phyloP scores from a whole-genome alignment of 2,797 vertebrate genomes.

The Potorous gilbertii region DNA sequence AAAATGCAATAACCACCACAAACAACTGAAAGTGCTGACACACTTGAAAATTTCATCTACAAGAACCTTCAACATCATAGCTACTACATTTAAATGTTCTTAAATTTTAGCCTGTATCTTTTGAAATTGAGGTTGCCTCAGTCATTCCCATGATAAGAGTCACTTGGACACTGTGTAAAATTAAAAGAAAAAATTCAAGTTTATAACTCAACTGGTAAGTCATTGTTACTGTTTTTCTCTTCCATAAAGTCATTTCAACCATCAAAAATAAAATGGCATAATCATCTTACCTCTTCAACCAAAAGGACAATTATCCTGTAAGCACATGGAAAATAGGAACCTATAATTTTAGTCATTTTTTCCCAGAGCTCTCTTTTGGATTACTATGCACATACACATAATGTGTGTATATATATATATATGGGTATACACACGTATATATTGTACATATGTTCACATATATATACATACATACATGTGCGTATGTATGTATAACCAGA shows the following conservation, averaged over 20 bases:
- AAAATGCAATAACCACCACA: constrained; percentile 68
- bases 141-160: constrained; percentile 89
- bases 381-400: too few relatives aligned
- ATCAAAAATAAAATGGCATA: background rate
- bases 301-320: background rate
- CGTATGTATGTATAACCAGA: background rate
- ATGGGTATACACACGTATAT: too few relatives aligned
- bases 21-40: constrained; percentile 81
- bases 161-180: constrained; percentile 81
- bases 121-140: constrained; percentile 92
- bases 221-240: background rate
- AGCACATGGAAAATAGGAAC: background rate
- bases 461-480: background rate
- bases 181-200: background rate
- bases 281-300: background rate
- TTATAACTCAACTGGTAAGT: rapidly evolving
- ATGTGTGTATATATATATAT: background rate
- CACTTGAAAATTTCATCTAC: constrained; percentile 90
- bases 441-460: background rate
- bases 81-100: constrained; percentile 90
- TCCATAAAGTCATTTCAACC: constrained; percentile 33
- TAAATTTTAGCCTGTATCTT: constrained; percentile 89
- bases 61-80: constrained; percentile 93
- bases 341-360: background rate
- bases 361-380: background rate